Evolutionary conservation across 53 echinoderm and acorn worm genomes (phyloP).

Genomic region (Holothuria scabra): DNA sequence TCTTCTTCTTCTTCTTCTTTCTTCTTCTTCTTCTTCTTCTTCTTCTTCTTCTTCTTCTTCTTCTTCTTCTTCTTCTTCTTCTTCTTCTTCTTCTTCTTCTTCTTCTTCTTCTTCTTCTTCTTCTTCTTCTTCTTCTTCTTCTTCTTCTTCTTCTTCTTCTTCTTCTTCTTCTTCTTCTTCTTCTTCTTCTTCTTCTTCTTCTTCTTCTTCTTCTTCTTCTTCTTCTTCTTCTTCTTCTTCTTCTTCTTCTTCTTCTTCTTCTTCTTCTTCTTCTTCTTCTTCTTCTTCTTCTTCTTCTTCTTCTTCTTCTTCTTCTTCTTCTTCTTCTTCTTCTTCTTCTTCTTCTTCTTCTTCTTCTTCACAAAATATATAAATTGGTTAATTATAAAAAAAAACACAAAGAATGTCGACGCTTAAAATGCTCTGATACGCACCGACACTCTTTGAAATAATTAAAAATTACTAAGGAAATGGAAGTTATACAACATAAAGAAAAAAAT

Average conservation of each 20-base stretch:
- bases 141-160: slow-evolving; percentile 41
- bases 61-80: slow-evolving; percentile 14
- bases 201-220: slow-evolving; percentile 46
- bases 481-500: no score
- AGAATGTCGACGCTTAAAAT: background rate
- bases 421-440: no score
- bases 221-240: slow-evolving; percentile 51
- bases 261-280: slow-evolving; percentile 44
- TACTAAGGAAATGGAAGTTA: no score
- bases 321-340: slow-evolving; percentile 40
- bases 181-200: slow-evolving; percentile 37
- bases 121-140: slow-evolving; percentile 9
- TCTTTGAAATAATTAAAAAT: no score
- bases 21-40: slow-evolving; percentile 28
- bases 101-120: slow-evolving; percentile 1
- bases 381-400: slow-evolving; percentile 10
- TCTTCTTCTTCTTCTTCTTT: slow-evolving; percentile 41
- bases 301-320: slow-evolving; percentile 30
- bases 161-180: slow-evolving; percentile 21
- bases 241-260: slow-evolving; percentile 49
- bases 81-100: background rate
- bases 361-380: no score
- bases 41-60: slow-evolving; percentile 35
- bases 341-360: slow-evolving; percentile 28
- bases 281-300: slow-evolving; percentile 39